These are phyloP conservation scores for Lasioglossum malachurum DNA, from an alignment of 2,888 invertebrate genomes.

Conservation along the genomic window DNA sequence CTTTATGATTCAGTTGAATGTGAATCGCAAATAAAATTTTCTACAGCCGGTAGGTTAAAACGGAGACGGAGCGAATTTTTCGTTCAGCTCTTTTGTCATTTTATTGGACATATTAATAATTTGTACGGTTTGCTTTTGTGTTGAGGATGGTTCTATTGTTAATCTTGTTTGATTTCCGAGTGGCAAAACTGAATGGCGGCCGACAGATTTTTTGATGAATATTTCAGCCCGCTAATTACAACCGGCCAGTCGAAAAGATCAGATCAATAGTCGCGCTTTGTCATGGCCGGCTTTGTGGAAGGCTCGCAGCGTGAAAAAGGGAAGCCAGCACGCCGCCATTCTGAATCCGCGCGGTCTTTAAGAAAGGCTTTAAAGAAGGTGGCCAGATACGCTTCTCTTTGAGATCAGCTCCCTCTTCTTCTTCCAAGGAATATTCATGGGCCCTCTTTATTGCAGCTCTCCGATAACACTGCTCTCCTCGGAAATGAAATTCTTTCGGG, in stretches of 20 bases:
- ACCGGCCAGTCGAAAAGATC: neutral
- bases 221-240: neutral
- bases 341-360: neutral
- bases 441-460: neutral
- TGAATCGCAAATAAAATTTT: neutral
- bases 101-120: neutral
- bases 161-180: neutral
- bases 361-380: conserved; percentile 17
- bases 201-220: neutral
- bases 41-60: no score
- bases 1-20: neutral
- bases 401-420: neutral
- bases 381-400: conserved; percentile 5
- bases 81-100: neutral
- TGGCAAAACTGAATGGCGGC: neutral
- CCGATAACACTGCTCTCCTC: neutral
- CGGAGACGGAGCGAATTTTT: no score
- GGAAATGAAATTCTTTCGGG: conserved; percentile 16
- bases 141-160: neutral
- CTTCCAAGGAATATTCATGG: conserved; percentile 31
- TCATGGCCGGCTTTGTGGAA: neutral
- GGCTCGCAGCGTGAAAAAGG: neutral
- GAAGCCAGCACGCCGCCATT: neutral
- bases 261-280: conserved; percentile 14
- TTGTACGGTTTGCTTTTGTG: neutral